A percentile compares a stretch with the other conserved stretches of the same genome.
Evolutionary conservation across 64 coral and sea anemone genomes (phyloP).

Genomic region (Montipora cactus): DNA sequence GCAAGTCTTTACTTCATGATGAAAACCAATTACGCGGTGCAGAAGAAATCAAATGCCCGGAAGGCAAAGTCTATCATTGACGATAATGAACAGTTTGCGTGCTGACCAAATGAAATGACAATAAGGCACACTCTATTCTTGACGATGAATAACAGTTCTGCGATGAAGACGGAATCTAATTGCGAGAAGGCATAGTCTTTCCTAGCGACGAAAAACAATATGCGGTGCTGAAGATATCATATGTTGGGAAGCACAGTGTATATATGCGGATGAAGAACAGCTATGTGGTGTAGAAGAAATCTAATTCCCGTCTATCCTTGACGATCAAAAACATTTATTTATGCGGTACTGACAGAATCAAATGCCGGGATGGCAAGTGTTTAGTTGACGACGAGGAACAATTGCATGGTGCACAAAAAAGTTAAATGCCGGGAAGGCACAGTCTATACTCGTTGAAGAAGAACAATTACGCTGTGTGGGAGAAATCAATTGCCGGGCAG

Average conservation of each 20-base stretch:
- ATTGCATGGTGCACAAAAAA: not conserved
- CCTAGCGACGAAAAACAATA: too few species aligned
- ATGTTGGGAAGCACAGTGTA: not conserved
- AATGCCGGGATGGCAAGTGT: not conserved
- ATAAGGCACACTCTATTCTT: not conserved
- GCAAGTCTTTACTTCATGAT: too few species aligned
- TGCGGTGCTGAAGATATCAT: not conserved
- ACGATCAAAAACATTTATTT: too few species aligned
- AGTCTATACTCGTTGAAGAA: not conserved
- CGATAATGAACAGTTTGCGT: not conserved
- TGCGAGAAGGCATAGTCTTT: too few species aligned
- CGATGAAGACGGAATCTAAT: not conserved
- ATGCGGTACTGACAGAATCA: too few species aligned
- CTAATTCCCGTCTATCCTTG: not conserved
- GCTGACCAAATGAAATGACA: not conserved
- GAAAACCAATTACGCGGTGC: too few species aligned
- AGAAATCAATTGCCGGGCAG: not conserved
- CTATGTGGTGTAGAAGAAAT: not conserved
- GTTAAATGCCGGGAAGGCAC: not conserved
- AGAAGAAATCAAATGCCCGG: too few species aligned
- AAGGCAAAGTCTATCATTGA: too few species aligned
- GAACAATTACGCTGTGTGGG: too few species aligned
- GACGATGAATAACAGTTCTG: not conserved
- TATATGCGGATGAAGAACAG: not conserved
- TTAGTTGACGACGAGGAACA: not conserved